Conservation (phyloP, 2,113 vertebrate species). For the Oceanodroma tethys region DNA sequence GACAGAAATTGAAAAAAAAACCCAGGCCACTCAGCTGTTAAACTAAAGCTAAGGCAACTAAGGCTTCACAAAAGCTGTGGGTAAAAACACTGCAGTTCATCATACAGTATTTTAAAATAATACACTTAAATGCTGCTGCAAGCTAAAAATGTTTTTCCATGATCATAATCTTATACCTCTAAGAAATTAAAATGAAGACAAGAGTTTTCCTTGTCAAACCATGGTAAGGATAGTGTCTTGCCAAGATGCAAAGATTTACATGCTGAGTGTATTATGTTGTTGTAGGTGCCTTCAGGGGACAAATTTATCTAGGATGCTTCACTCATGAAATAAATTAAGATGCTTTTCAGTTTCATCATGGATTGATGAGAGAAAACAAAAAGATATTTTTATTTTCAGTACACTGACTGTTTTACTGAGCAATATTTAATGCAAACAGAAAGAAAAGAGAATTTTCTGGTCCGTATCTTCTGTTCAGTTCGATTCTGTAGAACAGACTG, state of each 20-base stretch:
- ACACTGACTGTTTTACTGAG: background rate
- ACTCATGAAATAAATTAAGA: background rate
- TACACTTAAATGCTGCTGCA: constrained; percentile 19
- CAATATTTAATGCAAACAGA: background rate
- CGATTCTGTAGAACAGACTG: background rate
- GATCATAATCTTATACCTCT: background rate
- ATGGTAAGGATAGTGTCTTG: background rate
- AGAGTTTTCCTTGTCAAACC: background rate
- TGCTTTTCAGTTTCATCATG: background rate
- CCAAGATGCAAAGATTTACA: background rate
- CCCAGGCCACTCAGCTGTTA: background rate
- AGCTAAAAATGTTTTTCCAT: background rate
- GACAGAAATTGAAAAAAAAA: background rate
- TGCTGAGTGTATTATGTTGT: background rate
- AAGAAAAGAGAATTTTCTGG: background rate
- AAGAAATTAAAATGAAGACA: constrained; percentile 25
- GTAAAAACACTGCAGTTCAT: background rate
- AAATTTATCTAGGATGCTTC: background rate
- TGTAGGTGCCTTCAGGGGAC: background rate
- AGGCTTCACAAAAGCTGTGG: background rate
- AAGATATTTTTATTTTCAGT: background rate
- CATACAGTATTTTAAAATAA: constrained; percentile 48
- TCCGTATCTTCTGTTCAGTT: background rate
- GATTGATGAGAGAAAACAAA: background rate
- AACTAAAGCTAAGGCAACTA: background rate